A percentile compares a stretch with the other conserved stretches of the same genome.
These are phyloP conservation scores for Clarias magur DNA, from an alignment of 2,113 vertebrate genomes.

Conservation along the genomic window DNA sequence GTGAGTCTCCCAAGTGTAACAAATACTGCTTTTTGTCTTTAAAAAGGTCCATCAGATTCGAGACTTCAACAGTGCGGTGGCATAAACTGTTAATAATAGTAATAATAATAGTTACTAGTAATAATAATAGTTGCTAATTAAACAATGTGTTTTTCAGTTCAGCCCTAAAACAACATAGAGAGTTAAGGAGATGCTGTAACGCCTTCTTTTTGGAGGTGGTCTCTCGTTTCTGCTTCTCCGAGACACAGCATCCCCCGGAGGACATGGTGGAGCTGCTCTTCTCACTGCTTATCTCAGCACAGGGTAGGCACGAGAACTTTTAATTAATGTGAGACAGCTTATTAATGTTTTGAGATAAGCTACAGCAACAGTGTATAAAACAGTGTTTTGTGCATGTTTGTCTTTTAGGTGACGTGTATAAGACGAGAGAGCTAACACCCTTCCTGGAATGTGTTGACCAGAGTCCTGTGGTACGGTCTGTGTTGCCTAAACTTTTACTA, in stretches of 20 bases:
- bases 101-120: neutral
- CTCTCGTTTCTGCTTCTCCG: slow-evolving; percentile 71
- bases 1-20: slow-evolving; percentile 57
- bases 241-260: slow-evolving; percentile 58
- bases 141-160: slow-evolving; percentile 51
- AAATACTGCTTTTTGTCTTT: neutral
- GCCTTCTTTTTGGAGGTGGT: slow-evolving; percentile 77
- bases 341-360: neutral
- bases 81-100: neutral
- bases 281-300: slow-evolving; percentile 68
- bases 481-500: slow-evolving; percentile 74
- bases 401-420: slow-evolving; percentile 66
- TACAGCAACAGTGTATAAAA: neutral
- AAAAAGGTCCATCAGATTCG: neutral
- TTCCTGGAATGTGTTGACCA: slow-evolving; percentile 76
- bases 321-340: neutral
- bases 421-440: slow-evolving; percentile 71
- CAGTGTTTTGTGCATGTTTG: neutral
- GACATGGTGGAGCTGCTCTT: slow-evolving; percentile 73
- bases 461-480: slow-evolving; percentile 74
- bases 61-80: neutral
- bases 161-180: slow-evolving; percentile 56
- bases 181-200: slow-evolving; percentile 66
- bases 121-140: neutral
- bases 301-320: slow-evolving; percentile 51